phyloP scores from a whole-genome alignment of 2,888 invertebrate genomes.

The Shargacucullia verbasci region DNA sequence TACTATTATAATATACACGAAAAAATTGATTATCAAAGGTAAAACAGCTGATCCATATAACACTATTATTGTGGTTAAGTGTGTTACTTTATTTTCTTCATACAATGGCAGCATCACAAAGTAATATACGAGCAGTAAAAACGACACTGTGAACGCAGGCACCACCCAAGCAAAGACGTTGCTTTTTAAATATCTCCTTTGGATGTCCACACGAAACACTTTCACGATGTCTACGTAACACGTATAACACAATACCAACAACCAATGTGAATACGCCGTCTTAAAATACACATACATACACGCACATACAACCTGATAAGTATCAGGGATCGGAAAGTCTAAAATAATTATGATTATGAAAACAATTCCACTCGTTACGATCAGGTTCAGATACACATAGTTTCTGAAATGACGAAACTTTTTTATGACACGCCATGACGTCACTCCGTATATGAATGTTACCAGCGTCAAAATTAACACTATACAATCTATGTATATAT shows the following conservation, averaged over 20 bases:
- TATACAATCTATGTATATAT: neutral
- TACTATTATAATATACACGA: too few species aligned
- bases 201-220: neutral
- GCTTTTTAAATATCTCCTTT: neutral
- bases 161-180: too few species aligned
- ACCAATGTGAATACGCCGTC: neutral
- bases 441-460: neutral
- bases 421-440: neutral
- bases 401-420: neutral
- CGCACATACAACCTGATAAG: neutral
- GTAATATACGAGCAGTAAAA: too few species aligned
- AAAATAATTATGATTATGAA: neutral
- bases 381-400: neutral
- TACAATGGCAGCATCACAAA: too few species aligned
- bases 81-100: too few species aligned
- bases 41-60: too few species aligned
- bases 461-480: neutral
- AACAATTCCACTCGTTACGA: neutral
- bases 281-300: neutral
- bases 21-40: too few species aligned
- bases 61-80: too few species aligned
- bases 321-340: neutral
- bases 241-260: neutral
- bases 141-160: too few species aligned
- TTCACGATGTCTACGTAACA: neutral